Base-by-base conservation (phyloP, 2,113 vertebrate genomes). In the Syngnathoides biaculeatus region DNA sequence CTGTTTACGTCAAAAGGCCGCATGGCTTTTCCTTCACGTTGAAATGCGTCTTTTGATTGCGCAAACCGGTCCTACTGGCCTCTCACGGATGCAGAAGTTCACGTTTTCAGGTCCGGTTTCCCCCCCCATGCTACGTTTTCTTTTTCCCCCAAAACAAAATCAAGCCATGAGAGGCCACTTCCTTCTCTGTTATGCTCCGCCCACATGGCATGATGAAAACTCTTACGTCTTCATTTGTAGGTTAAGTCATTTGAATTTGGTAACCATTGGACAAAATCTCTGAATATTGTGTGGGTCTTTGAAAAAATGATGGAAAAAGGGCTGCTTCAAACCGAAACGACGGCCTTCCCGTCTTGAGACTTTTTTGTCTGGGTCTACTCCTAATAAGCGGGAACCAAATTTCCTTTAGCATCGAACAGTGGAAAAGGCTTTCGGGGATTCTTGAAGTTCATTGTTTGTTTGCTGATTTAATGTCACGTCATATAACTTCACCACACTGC, bases 1-100 rank as follows among this genome's bases (percentile, higher is more conserved):
- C 79, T 79, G 73, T 86, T 82, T 85, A 84, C 24, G 4, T 53
- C 8, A 91, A 90, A 88, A 86, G 80, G 82, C 88, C 87, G 83
- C 86, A 89, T 87, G 87, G 88, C 90, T 90, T 91, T 87, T 81
- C 75, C 83, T 86, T 87, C 79, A 82, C 73, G 79, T 71, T 79
- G 73, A 79, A 81, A 84, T 80, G 85, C 82, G 71, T 15, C 20
- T 67, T 68, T 26, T 67, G 62, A 67, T 76, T 70, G 12, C 55
- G 30, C 26, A 9, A 40, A 74, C 71, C 64, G 52, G 22, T 67
- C 30, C 14, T 35, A 64, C 75, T 73, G 77, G 79, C 78, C 71
- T 79, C 45, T 81, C 79, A 50, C n/a, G 17, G 48, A 50, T 50
- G 48, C 48, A 22, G 15, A 52, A 52, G 14, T 57, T 19, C 55